A percentile compares a stretch with the other conserved stretches of the same genome.
Evolutionary conservation across 2,888 invertebrate species (phyloP).

Genomic region (Cheilosia soror): DNA sequence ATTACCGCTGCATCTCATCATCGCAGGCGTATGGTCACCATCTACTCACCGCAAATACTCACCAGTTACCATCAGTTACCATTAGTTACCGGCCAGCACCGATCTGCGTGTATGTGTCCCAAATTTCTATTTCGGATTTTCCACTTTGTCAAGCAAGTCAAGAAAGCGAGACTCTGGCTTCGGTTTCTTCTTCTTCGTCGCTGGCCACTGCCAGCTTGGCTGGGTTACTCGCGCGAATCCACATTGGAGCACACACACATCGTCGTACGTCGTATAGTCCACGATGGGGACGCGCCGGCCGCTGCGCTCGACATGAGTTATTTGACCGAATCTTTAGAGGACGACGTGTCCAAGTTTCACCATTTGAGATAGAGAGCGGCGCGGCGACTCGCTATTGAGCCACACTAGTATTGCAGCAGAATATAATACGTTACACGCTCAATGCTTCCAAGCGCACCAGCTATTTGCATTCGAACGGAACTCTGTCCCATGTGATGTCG

Average conservation of each 20-base stretch:
- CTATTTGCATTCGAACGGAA: conserved; percentile 75
- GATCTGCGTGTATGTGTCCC: conserved; percentile 77
- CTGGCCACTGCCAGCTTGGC: not conserved
- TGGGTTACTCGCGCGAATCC: conserved; percentile 70
- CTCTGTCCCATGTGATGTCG: conserved; percentile 64
- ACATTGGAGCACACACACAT: conserved; percentile 47
- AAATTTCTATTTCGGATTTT: conserved; percentile 80
- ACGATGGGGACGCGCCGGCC: conserved; percentile 8
- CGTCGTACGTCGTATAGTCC: not conserved
- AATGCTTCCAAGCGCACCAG: conserved; percentile 66
- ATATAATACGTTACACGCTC: conserved; percentile 66
- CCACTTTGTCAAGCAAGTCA: conserved; percentile 80
- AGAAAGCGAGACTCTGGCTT: conserved; percentile 79
- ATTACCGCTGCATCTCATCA: conserved; percentile 54
- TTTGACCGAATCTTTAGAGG: conserved; percentile 69
- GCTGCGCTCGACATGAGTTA: conserved; percentile 68
- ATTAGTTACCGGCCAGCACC: not conserved
- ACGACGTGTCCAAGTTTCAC: conserved; percentile 73
- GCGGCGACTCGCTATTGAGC: conserved; percentile 44
- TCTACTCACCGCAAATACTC: conserved; percentile 35
- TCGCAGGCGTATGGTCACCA: conserved; percentile 55
- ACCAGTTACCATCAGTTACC: too few species aligned
- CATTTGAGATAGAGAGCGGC: conserved; percentile 28
- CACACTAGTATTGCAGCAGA: conserved; percentile 69
- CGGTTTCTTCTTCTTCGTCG: conserved; percentile 48